Percentiles rank a stretch among this genome's conserved stretches.
phyloP scores from a whole-genome alignment of 2,797 vertebrate genomes.

The Liasis olivaceus region DNA sequence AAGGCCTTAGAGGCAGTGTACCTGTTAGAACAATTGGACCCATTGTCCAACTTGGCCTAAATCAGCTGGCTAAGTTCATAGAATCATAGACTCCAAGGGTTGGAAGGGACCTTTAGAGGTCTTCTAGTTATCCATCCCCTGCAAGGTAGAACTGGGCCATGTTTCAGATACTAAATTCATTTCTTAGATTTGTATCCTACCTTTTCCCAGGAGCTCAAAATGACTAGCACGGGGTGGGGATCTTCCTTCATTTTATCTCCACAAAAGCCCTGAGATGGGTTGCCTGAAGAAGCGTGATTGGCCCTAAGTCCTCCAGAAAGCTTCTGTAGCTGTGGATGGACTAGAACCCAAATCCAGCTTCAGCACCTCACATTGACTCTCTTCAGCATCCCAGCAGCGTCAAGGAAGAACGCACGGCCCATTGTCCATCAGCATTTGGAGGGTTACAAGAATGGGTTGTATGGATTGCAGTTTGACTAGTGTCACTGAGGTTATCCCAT shows the following conservation, averaged over 20 bases:
- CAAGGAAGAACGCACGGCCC: no score
- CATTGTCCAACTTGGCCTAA: no score
- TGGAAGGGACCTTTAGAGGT: background rate
- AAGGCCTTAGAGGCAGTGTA: background rate
- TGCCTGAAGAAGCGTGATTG: background rate
- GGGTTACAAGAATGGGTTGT: background rate
- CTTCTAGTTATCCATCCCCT: background rate
- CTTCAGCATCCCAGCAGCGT: background rate
- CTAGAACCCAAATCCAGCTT: background rate
- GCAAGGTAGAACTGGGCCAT: no score
- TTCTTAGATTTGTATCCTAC: background rate
- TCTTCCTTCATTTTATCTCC: background rate
- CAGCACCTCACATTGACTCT: background rate
- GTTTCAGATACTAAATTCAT: no score
- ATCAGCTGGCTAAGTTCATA: no score
- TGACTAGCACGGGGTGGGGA: background rate
- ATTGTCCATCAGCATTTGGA: background rate
- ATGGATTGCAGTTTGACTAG: no score
- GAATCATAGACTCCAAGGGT: no score
- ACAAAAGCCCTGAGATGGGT: background rate
- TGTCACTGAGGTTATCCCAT: no score
- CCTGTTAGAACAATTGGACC: no score
- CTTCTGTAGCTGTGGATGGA: background rate
- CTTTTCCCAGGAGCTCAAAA: background rate
- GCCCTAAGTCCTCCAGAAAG: background rate